phyloP scores from a whole-genome alignment of 2,113 vertebrate species.

The Antidorcas marsupialis region DNA sequence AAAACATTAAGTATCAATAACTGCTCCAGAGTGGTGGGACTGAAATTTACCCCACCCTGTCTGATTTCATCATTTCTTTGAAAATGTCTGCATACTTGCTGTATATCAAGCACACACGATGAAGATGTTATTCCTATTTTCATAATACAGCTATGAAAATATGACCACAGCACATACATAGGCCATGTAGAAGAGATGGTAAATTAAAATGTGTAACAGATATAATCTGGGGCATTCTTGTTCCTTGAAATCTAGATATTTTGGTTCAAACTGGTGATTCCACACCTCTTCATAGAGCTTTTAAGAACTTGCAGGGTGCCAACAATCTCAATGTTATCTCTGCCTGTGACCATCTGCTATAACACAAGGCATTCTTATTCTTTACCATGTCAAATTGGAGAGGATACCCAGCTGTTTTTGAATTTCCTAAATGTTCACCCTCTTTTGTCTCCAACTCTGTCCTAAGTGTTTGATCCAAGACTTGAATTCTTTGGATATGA shows the following conservation, averaged over 20 bases:
- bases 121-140: background rate
- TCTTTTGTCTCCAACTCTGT: background rate
- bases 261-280: background rate
- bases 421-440: background rate
- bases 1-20: background rate
- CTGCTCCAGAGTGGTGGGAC: background rate
- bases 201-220: background rate
- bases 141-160: background rate
- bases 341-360: background rate
- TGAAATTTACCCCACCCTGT: background rate
- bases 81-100: background rate
- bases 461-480: background rate
- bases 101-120: background rate
- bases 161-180: background rate
- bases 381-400: background rate
- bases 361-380: background rate
- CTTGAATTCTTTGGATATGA: background rate
- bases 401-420: background rate
- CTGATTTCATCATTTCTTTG: background rate
- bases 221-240: background rate
- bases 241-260: background rate
- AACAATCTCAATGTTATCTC: background rate
- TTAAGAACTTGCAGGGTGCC: background rate
- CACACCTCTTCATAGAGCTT: background rate
- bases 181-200: no score